phyloP scores from a whole-genome alignment of 2,888 invertebrate genomes.

The Apodemia mormo region DNA sequence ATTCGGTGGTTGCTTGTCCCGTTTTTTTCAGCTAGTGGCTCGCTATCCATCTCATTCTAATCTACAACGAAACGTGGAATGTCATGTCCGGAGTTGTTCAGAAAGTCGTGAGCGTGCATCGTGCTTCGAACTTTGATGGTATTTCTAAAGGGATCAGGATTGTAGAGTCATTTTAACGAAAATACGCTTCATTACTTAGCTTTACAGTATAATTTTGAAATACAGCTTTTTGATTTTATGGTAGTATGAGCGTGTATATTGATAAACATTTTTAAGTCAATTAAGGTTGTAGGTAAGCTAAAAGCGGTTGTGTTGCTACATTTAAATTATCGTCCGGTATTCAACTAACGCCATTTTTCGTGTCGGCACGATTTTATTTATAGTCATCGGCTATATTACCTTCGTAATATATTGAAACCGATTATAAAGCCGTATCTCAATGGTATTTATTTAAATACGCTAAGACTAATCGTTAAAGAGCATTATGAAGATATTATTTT shows the following conservation, averaged over 20 bases:
- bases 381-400: slow-evolving; percentile 66
- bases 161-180: slow-evolving; percentile 37
- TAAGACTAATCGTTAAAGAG: slow-evolving; percentile 7
- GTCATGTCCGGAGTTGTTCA: slow-evolving; percentile 82
- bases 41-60: slow-evolving; percentile 79
- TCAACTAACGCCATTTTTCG: slow-evolving; percentile 81
- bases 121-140: slow-evolving; percentile 68
- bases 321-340: slow-evolving; percentile 82
- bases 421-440: slow-evolving; percentile 18
- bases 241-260: slow-evolving; percentile 52
- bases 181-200: slow-evolving; percentile 41
- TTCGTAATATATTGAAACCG: slow-evolving; percentile 49
- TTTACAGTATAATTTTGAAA: slow-evolving; percentile 49
- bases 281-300: slow-evolving; percentile 79
- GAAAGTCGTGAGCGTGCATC: slow-evolving; percentile 82
- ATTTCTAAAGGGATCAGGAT: slow-evolving; percentile 58
- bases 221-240: slow-evolving; percentile 41
- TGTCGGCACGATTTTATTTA: slow-evolving; percentile 81
- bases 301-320: slow-evolving; percentile 82
- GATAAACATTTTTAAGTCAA: slow-evolving; percentile 82
- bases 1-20: slow-evolving; percentile 75
- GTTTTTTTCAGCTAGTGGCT: slow-evolving; percentile 74
- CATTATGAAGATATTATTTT: slow-evolving; percentile 32
- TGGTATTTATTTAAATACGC: slow-evolving; percentile 14
- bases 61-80: slow-evolving; percentile 82